Conservation (phyloP, 2,888 invertebrate species). For the Cheiracanthium punctorium region DNA sequence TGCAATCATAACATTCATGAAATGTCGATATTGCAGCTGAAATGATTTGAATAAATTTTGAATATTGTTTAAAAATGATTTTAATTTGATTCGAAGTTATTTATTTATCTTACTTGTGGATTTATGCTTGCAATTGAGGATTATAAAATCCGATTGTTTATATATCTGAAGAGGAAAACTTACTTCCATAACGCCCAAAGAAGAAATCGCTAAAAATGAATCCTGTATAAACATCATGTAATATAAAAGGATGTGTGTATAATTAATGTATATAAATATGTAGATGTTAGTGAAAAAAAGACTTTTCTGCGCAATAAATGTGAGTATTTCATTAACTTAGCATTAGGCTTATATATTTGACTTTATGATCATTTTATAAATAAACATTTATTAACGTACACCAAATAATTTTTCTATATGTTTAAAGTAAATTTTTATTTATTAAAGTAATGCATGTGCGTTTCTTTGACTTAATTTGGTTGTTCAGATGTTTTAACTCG, state of each 20-base stretch:
- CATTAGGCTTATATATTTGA: slow-evolving; percentile 66
- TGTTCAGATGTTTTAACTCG: too few species aligned
- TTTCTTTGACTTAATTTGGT: too few species aligned
- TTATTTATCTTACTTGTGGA: slow-evolving; percentile 17
- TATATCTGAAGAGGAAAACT: slow-evolving; percentile 32
- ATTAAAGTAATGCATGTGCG: too few species aligned
- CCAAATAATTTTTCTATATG: too few species aligned
- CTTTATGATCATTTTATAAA: slow-evolving; percentile 41
- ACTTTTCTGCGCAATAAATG: slow-evolving; percentile 62
- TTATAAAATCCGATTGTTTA: slow-evolving; percentile 25
- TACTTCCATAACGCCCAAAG: slow-evolving; percentile 9
- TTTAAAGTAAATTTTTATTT: too few species aligned
- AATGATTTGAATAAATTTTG: not conserved
- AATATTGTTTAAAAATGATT: not conserved
- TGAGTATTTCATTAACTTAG: slow-evolving; percentile 39
- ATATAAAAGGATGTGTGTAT: slow-evolving; percentile 18
- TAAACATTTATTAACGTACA: slow-evolving; percentile 51
- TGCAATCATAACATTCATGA: not conserved
- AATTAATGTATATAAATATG: slow-evolving; percentile 57
- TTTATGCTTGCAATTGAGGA: not conserved
- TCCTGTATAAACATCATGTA: slow-evolving; percentile 44
- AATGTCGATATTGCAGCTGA: not conserved
- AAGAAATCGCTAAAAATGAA: slow-evolving; percentile 25
- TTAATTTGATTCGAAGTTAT: slow-evolving; percentile 1
- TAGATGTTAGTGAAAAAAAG: slow-evolving; percentile 48